A percentile compares a stretch with the other conserved stretches of the same genome.
phyloP scores from a whole-genome alignment of 2,113 vertebrate species.

The Crotalus horridus region DNA sequence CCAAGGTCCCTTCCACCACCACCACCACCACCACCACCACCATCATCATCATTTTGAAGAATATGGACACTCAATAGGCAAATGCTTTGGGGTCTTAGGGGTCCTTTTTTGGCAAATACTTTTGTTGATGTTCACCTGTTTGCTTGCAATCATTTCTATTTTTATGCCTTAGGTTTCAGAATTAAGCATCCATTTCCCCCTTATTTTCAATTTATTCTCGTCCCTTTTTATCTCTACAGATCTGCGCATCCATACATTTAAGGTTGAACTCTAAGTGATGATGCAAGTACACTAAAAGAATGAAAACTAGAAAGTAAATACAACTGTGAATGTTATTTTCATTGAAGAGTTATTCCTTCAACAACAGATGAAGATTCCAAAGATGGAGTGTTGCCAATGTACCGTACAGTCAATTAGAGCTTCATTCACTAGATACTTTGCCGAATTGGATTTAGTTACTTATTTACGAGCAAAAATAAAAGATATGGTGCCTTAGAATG shows the following conservation, averaged over 20 bases:
- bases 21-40: too few species aligned
- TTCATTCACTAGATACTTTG: not conserved
- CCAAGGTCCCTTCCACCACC: too few species aligned
- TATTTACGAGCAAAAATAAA: not conserved
- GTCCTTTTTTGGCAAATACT: not conserved
- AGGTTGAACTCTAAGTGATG: not conserved
- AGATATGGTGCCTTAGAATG: too few species aligned
- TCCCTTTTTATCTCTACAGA: not conserved
- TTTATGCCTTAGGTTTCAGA: not conserved
- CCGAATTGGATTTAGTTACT: not conserved
- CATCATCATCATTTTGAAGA: too few species aligned
- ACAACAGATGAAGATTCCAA: too few species aligned
- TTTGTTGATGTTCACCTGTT: not conserved
- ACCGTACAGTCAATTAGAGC: not conserved
- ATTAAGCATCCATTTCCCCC: not conserved
- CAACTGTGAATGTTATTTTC: not conserved
- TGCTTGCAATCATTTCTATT: not conserved
- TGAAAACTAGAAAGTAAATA: not conserved
- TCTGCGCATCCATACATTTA: not conserved
- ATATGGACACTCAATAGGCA: too few species aligned
- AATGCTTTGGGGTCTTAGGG: not conserved
- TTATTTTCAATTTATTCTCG: not conserved
- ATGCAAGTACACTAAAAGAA: not conserved
- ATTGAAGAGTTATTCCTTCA: not conserved
- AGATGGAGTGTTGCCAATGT: not conserved